Base-by-base conservation (phyloP, 64 coral and sea anemone species). In the Pachyseris speciosa region DNA sequence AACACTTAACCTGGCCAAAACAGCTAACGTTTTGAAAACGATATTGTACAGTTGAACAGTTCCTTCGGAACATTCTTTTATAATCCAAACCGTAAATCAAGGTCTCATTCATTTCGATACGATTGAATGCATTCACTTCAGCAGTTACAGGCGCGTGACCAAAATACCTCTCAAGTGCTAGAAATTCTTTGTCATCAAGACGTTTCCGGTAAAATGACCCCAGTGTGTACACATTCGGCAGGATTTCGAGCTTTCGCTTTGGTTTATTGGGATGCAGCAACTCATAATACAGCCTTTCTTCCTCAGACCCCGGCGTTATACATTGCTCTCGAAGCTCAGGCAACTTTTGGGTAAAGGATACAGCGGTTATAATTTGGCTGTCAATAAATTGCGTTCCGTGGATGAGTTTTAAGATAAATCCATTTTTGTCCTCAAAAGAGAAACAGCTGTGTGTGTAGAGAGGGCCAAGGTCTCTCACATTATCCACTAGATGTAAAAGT, bases 351-450 rank as follows among this genome's bases (percentile, higher is more conserved):
- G 90, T 92, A 49, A 84, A 92, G 19, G 78, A 65, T 67, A 92
- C 69, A 12, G 90, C 69, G 22, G 29, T 48, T 49, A 75, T 32
- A 41, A 72, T 88, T 63, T 88, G 69, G n/a, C 37, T 66, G 15
- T 91, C 88, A 50, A 92, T 91, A 84, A 91, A 93, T 28, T 93
- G 91, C 25, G 91, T 93, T 75, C 91, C 91, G 27, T 93, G 91
- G 51, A 93, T 76, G 16, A 93, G 72, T 86, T 75, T 93, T 78
- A 86, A 78, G 29, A 87, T 78, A 69, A 93, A 93, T 9, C 83
- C 91, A 53, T 93, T 93, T 69, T 86, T 93, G 59, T 92, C 69
- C 58, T 92, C 89, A 92, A 72, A 75, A 26, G 48, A 25, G 58
- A 92, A 92, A 69, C 61, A 72, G 36, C 67, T 75, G 45, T 73